Conservation (phyloP, 53 echinoderm and acorn worm genomes). For the Mesocentrotus franciscanus region DNA sequence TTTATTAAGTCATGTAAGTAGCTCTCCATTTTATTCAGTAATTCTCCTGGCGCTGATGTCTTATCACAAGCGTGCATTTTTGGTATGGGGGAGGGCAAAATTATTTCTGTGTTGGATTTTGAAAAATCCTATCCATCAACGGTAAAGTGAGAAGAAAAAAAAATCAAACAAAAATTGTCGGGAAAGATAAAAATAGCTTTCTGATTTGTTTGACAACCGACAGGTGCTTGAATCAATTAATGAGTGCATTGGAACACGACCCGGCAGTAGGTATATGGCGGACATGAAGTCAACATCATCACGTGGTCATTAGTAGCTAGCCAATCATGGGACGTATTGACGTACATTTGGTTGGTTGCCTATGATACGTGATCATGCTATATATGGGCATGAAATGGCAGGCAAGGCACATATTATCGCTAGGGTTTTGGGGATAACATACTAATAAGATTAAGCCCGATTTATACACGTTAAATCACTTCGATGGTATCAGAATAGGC, state of each 20-base stretch:
- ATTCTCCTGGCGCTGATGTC: too few relatives aligned
- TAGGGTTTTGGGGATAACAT: neutral
- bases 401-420: neutral
- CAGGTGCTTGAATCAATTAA: conserved; percentile 4
- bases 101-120: too few relatives aligned
- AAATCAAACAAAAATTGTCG: neutral
- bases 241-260: neutral
- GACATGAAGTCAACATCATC: neutral
- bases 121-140: too few relatives aligned
- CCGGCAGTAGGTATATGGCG: neutral
- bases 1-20: too few relatives aligned
- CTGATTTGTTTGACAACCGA: neutral
- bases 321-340: neutral
- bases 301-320: neutral
- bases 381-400: neutral
- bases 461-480: neutral
- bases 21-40: too few relatives aligned
- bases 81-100: too few relatives aligned
- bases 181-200: neutral
- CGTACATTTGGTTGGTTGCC: neutral
- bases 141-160: too few relatives aligned
- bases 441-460: neutral
- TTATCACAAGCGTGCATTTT: too few relatives aligned
- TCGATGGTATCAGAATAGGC: neutral
- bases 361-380: neutral